phyloP scores from a whole-genome alignment of 2,888 invertebrate species.

The Watsonalla cultraria region DNA sequence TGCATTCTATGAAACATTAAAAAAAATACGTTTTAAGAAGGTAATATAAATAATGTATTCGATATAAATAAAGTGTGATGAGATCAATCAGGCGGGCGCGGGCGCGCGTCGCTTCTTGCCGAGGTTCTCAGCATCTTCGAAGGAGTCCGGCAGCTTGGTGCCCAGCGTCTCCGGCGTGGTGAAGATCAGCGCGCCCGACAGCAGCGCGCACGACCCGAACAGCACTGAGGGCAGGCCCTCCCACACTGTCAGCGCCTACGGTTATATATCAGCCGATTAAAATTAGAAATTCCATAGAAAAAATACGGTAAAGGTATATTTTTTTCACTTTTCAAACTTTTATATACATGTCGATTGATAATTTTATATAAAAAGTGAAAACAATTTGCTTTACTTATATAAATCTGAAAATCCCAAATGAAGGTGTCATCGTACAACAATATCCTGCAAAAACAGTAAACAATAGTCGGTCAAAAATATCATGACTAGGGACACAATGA shows the following conservation, averaged over 20 bases:
- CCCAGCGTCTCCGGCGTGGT: slow-evolving; percentile 74
- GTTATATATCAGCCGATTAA: background rate
- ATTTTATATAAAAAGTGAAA: no score
- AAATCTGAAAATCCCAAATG: no score
- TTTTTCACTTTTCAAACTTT: no score
- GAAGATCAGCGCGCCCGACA: slow-evolving; percentile 58
- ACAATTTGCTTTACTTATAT: no score
- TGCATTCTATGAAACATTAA: no score
- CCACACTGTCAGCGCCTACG: slow-evolving; percentile 48
- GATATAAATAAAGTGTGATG: slow-evolving; percentile 10
- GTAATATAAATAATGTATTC: background rate
- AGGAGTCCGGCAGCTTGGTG: slow-evolving; percentile 75
- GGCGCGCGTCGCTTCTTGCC: slow-evolving; percentile 22
- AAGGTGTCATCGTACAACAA: no score
- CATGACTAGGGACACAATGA: no score
- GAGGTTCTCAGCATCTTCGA: slow-evolving; percentile 74
- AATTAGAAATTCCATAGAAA: no score
- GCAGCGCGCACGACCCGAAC: slow-evolving; percentile 74
- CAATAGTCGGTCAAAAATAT: no score
- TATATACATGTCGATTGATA: no score
- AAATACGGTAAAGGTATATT: no score
- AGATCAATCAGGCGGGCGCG: slow-evolving; percentile 19
- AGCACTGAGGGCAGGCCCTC: slow-evolving; percentile 71
- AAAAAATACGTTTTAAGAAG: background rate
- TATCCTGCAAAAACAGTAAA: no score